A percentile compares a stretch with the other conserved stretches of the same genome.
These are phyloP conservation scores for Zootermopsis nevadensis DNA, from an alignment of 2,888 invertebrate species.

Conservation along the genomic window DNA sequence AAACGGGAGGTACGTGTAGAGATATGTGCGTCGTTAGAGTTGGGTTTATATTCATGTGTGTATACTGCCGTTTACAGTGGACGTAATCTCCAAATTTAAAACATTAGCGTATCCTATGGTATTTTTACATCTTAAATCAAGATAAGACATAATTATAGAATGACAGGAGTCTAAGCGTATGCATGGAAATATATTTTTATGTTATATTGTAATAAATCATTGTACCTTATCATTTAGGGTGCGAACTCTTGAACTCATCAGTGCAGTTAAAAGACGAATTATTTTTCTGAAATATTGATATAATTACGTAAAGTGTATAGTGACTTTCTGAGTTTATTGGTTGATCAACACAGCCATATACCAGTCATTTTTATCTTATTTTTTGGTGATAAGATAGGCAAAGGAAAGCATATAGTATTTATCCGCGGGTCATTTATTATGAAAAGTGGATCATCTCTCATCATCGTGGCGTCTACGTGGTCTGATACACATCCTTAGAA, in stretches of 20 bases:
- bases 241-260: slow-evolving; percentile 18
- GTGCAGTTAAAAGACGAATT: slow-evolving; percentile 14
- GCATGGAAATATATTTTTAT: not conserved
- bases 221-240: not conserved
- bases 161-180: not conserved
- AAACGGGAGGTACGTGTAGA: not conserved
- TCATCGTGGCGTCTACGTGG: slow-evolving; percentile 2
- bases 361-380: slow-evolving; percentile 6
- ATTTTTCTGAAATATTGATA: slow-evolving; percentile 22
- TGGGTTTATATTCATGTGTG: no score
- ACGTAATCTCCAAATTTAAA: not conserved
- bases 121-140: not conserved
- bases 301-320: slow-evolving; percentile 16
- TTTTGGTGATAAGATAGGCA: not conserved
- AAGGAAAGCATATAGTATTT: not conserved
- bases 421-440: not conserved
- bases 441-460: slow-evolving; percentile 29
- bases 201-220: not conserved
- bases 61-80: not conserved
- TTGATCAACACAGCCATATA: not conserved
- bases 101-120: not conserved
- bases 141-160: not conserved
- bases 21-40: no score
- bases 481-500: not conserved
- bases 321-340: not conserved